Conservation (phyloP, 2,113 vertebrate species). For the Porphyrio hochstetteri region DNA sequence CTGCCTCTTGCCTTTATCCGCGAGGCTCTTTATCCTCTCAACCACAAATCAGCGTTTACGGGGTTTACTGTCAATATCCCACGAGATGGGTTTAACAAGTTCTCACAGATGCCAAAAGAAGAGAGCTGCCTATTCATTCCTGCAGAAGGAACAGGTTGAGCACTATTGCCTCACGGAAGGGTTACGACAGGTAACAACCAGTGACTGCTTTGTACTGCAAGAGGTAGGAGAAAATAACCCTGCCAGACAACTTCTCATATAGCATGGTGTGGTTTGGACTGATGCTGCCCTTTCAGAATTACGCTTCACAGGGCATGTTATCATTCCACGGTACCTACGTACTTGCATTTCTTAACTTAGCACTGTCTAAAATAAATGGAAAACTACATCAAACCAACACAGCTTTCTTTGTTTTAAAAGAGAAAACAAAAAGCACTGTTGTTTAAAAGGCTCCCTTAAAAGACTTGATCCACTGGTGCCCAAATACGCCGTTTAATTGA, state of each 20-base stretch:
- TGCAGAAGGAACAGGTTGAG: not conserved
- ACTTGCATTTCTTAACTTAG: not conserved
- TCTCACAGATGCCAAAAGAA: not conserved
- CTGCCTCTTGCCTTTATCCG: not conserved
- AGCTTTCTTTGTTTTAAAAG: not conserved
- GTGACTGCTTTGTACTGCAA: not conserved
- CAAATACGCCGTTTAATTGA: not conserved
- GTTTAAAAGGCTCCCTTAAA: not conserved
- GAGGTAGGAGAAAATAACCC: not conserved
- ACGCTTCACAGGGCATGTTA: not conserved
- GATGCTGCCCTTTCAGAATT: not conserved
- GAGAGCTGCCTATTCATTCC: not conserved
- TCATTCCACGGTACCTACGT: fast-evolving
- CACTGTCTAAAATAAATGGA: not conserved
- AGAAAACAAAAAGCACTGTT: not conserved
- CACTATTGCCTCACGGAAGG: not conserved
- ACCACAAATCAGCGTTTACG: not conserved
- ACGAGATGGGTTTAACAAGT: not conserved
- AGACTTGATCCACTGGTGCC: not conserved
- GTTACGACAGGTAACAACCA: not conserved
- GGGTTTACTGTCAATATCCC: not conserved
- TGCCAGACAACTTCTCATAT: not conserved
- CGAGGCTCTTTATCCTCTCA: not conserved
- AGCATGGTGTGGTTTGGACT: not conserved
- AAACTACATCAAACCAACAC: not conserved